phyloP scores from a whole-genome alignment of 2,888 invertebrate species.

The Clunio marinus region DNA sequence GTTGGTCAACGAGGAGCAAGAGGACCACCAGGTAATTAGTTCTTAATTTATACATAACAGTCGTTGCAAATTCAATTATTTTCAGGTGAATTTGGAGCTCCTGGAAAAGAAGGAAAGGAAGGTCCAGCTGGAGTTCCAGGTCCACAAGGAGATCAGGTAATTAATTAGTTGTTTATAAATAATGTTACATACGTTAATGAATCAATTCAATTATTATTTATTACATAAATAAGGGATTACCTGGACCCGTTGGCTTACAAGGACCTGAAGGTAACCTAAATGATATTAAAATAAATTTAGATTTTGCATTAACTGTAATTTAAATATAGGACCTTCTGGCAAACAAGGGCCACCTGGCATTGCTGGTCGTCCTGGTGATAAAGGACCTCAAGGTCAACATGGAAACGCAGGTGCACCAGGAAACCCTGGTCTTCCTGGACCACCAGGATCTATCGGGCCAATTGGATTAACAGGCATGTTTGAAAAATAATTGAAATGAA shows the following conservation, averaged over 20 bases:
- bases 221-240: not conserved
- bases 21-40: slow-evolving; percentile 40
- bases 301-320: not conserved
- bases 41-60: slow-evolving; percentile 49
- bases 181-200: not conserved
- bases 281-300: slow-evolving; percentile 45
- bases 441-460: slow-evolving; percentile 61
- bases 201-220: not conserved
- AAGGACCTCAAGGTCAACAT: slow-evolving; percentile 56
- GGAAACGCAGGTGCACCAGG: slow-evolving; percentile 41
- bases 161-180: not conserved
- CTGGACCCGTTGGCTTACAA: slow-evolving; percentile 56
- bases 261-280: slow-evolving; percentile 58
- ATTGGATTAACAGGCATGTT: slow-evolving; percentile 40
- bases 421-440: slow-evolving; percentile 49
- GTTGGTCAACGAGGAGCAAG: slow-evolving; percentile 42
- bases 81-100: slow-evolving; percentile 61
- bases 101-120: slow-evolving; percentile 69
- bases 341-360: slow-evolving; percentile 69
- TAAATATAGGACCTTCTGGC: slow-evolving; percentile 54
- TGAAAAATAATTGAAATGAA: not conserved
- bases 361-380: slow-evolving; percentile 69
- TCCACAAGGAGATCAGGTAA: slow-evolving; percentile 25
- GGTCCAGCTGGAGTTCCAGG: slow-evolving; percentile 50
- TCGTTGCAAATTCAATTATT: not conserved